Base-by-base conservation (phyloP, 2,888 invertebrate species). In the Merodon equestris region DNA sequence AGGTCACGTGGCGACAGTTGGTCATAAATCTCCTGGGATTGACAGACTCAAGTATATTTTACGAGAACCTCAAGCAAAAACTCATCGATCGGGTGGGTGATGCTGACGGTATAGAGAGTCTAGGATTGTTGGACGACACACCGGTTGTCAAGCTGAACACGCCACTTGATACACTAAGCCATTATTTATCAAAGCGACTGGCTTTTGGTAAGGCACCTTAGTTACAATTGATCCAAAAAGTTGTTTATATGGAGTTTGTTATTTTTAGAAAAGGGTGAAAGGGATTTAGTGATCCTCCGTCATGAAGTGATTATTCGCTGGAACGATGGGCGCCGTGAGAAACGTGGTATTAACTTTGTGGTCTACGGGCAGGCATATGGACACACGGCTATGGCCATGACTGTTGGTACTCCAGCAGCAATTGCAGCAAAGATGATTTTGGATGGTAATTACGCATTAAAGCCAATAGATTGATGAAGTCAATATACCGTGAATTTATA, bases 341-440 rank as follows among this genome's bases (percentile, higher is more conserved):
- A 92, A 54, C 93, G 96, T 53, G 95, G 93, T 77, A 93, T 96
- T 57, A 96, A 95, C 81, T 92, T 99, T 89, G 96, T 98, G 0
- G 94, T 94, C 64, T 97, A 99, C 83, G 99, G 99, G 0, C 93
- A 95, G 77, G 90, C 91, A 0, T 84, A 87, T 10, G 94, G 95
- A 0, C 96, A 96, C 88, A 97, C 98, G 0, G 99, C 99, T 19
- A 99, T 99, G 99, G 95, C 97, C 0, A 93, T 95, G 85, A 95
- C 96, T 9, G 97, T 97, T 9, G 97, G 97, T 17, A 96, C 93
- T 90, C 99, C 94, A 0, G 94, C 97, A 5, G 99, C 97, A 15
- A 99, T 99, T 84, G 97, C 98, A 1, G 94, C 97, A 0, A 97
- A 97, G 89, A 99, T 99, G 99, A 92, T 99, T 76, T 90, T 99